A percentile compares a stretch with the other conserved stretches of the same genome.
These are phyloP conservation scores for Catharus bicknelli DNA, from an alignment of 2,113 vertebrate species.

Conservation along the genomic window DNA sequence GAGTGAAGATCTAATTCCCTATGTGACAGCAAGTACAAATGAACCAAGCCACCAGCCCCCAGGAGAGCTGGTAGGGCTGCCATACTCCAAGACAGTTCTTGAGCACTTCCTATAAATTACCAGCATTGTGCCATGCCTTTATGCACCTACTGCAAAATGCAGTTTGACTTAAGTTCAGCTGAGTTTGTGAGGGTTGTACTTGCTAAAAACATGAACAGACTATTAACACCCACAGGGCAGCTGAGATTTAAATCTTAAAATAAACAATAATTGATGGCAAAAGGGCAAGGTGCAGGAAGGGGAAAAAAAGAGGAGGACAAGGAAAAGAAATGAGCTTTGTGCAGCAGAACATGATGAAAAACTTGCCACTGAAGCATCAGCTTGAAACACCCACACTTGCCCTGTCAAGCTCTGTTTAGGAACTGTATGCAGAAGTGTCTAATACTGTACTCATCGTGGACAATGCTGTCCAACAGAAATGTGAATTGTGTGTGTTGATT, in stretches of 20 bases:
- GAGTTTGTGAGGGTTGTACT: neutral
- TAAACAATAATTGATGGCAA: neutral
- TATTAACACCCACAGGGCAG: neutral
- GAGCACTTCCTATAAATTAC: neutral
- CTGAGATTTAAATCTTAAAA: neutral
- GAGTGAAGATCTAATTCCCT: neutral
- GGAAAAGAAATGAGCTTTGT: neutral
- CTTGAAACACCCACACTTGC: neutral
- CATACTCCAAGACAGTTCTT: neutral
- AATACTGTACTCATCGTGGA: rapidly evolving
- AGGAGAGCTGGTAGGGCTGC: neutral
- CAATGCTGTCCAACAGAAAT: neutral
- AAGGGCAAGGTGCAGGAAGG: neutral
- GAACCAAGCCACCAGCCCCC: neutral
- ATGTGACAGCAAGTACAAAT: neutral
- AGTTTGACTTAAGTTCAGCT: neutral
- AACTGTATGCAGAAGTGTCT: neutral
- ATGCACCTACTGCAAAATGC: neutral
- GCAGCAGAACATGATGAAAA: neutral
- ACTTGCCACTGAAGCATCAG: neutral
- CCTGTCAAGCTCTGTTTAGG: neutral
- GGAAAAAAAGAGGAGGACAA: neutral
- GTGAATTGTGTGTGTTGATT: neutral
- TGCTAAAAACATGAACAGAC: neutral
- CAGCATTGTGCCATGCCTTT: neutral